Evolutionary conservation across 2,113 vertebrate species (phyloP), one percentile per base, ranked within the genome.

Genomic region (Rhea pennata): DNA sequence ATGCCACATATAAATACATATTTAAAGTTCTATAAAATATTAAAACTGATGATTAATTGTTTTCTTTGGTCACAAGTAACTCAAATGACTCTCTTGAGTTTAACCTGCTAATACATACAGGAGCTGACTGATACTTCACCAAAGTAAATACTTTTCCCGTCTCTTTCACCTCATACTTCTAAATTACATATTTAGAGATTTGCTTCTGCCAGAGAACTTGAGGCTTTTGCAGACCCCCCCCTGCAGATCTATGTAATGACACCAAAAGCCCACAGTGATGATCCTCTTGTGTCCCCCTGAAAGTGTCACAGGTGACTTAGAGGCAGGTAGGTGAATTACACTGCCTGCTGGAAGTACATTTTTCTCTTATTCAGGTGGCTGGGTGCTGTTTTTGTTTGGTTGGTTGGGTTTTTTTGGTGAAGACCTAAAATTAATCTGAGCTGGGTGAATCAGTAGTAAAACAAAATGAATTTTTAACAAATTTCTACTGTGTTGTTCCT

Each of bases 31-130:
- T 96, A 8, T 44, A 21, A 87, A 95, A 51, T 71, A 19, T 85
- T 88, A 77, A 80, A 93, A 87, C 69, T 92, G 69, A 74, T 95
- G 76, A 76, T 93, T 62, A 87, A 58, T 92, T 93, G 67, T 92
- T 90, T 88, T 91, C 56, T 84, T 93, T 61, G 40, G 72, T 96
- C 69, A 92, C 39, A 77, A 71, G 79, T 66, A 95, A 91, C 91
- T 80, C 67, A 75, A 62, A 42, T 90, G 56, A 50, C 75, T 93
- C 72, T 88, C 54, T 53, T 80, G 91, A 77, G 61, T 82, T 94
- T 94, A 78, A 92, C 73, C 44, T 94, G 70, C 75, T 95, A 70
- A 90, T 69, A 51, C 70, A 84, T 76, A 84, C 83, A 78, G 61
- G 83, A 40, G 59, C 59, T 73, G 72, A 78, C 66, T 84, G 73